phyloP scores from a whole-genome alignment of 2,797 vertebrate genomes.

The Hybognathus amarus region DNA sequence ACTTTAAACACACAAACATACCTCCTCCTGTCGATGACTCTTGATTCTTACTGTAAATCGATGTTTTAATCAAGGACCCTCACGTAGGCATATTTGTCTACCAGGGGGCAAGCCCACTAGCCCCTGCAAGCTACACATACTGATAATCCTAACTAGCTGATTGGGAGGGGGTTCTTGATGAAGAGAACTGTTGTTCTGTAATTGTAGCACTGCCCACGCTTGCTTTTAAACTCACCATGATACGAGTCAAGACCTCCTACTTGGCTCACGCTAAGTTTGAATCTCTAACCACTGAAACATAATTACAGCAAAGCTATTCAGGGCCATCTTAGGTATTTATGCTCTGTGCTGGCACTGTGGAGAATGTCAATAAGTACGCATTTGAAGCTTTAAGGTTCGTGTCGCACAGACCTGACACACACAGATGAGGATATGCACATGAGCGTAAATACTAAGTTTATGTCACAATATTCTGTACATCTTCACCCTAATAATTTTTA shows the following conservation, averaged over 20 bases:
- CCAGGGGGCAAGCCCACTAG: constrained; percentile 6
- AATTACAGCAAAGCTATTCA: constrained; percentile 52
- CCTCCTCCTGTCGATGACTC: constrained; percentile 34
- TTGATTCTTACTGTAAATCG: constrained; percentile 51
- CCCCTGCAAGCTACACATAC: constrained; percentile 2
- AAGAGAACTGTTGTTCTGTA: constrained; percentile 45
- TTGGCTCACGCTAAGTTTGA: constrained; percentile 9
- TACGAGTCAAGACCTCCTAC: constrained; percentile 36
- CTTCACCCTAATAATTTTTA: constrained; percentile 13
- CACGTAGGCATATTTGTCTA: background rate
- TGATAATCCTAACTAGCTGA: constrained; percentile 31
- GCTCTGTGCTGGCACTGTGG: constrained; percentile 21
- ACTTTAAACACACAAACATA: constrained; percentile 49
- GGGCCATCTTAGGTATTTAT: constrained; percentile 38
- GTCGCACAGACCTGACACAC: constrained; percentile 24
- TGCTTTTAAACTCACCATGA: constrained; percentile 44
- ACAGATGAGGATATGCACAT: constrained; percentile 19
- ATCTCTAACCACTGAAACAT: constrained; percentile 42
- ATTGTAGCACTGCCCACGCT: constrained; percentile 35
- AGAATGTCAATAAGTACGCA: constrained; percentile 39
- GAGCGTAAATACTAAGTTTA: constrained; percentile 33
- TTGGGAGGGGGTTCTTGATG: background rate
- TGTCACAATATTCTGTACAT: constrained; percentile 31
- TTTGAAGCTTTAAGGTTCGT: constrained; percentile 30
- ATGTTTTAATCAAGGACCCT: constrained; percentile 38